phyloP scores from a whole-genome alignment of 2,113 vertebrate genomes.

The Psephotus haematonotus region DNA sequence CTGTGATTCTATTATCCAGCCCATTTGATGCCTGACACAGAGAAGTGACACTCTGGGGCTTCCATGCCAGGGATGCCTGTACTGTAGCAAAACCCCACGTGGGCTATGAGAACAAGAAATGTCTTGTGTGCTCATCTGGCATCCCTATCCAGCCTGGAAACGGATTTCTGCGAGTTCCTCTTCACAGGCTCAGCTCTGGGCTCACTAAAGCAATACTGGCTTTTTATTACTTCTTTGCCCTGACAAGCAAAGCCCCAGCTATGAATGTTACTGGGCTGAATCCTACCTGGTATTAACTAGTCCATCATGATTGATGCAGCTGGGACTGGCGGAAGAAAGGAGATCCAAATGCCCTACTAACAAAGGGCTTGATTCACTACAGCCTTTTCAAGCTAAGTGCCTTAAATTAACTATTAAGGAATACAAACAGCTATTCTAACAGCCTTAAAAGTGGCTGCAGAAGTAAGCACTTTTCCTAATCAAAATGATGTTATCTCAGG shows the following conservation, averaged over 20 bases:
- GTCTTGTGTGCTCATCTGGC: background rate
- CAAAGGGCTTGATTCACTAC: background rate
- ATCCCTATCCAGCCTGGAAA: background rate
- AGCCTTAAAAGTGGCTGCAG: background rate
- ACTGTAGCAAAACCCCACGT: background rate
- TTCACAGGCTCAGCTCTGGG: background rate
- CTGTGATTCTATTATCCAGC: background rate
- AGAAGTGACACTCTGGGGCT: background rate
- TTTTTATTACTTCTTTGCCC: background rate
- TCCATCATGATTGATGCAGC: background rate
- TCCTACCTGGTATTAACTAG: background rate
- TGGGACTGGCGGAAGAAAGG: background rate
- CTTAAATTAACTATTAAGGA: background rate
- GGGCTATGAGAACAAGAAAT: background rate
- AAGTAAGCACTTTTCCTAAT: background rate
- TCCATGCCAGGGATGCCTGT: background rate
- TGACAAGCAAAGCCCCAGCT: background rate
- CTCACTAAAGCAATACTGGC: background rate
- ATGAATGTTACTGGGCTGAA: background rate
- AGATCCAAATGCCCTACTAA: background rate
- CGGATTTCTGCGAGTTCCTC: background rate
- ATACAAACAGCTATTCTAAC: background rate
- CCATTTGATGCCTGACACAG: background rate
- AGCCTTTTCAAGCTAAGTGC: background rate
- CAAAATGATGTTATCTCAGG: background rate